These are phyloP conservation scores for Alligator sinensis DNA, from an alignment of 2,113 vertebrate genomes.

Conservation along the genomic window DNA sequence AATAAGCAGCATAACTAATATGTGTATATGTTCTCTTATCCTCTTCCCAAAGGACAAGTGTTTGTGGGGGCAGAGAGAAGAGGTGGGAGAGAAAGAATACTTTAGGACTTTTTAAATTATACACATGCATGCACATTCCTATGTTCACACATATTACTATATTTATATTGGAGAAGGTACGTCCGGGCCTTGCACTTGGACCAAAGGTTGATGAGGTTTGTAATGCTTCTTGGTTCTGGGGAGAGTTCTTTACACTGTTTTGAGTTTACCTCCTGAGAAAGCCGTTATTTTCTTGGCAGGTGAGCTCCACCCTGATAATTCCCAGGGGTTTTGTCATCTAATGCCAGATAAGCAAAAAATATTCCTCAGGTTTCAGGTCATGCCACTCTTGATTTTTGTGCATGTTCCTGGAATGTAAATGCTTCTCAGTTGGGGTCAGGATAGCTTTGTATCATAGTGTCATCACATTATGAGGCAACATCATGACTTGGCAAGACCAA, in stretches of 20 bases:
- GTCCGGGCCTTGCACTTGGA: not conserved
- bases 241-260: not conserved
- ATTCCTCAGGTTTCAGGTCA: not conserved
- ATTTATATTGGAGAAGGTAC: not conserved
- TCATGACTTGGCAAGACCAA: not conserved
- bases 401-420: not conserved
- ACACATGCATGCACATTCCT: not conserved
- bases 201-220: not conserved
- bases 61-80: not conserved
- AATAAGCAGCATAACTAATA: conserved; percentile 1
- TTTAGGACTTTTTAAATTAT: not conserved
- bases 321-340: not conserved
- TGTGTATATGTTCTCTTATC: conserved; percentile 15
- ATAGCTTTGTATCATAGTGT: not conserved
- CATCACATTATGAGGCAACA: not conserved
- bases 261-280: not conserved
- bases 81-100: no score
- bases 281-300: not conserved
- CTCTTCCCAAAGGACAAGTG: not conserved
- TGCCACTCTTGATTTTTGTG: not conserved
- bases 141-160: not conserved
- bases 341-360: not conserved
- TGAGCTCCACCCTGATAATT: not conserved
- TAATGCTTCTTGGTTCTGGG: not conserved
- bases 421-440: not conserved